Conservation (phyloP, 2,888 invertebrate genomes). For the Lasius fuliginosus region DNA sequence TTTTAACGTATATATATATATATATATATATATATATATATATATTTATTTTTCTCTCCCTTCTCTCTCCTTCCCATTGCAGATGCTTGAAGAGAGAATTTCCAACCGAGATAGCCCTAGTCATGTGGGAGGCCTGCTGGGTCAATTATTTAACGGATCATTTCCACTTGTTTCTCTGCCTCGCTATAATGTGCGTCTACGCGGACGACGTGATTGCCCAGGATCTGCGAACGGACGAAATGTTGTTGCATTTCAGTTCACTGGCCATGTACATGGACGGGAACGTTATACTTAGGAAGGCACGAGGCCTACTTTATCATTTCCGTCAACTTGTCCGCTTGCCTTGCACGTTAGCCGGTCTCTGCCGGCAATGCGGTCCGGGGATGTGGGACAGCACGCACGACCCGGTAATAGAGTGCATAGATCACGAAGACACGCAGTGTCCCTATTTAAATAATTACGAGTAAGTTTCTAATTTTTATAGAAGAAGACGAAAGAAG, state of each 20-base stretch:
- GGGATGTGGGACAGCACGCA: constrained; percentile 98
- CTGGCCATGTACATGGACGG: constrained; percentile 99
- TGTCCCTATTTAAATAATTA: constrained; percentile 86
- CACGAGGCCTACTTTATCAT: constrained; percentile 95
- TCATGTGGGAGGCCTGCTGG: constrained; percentile 99
- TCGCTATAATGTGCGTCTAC: constrained; percentile 97
- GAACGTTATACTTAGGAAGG: constrained; percentile 95
- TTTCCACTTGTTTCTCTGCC: constrained; percentile 97
- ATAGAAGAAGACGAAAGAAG: constrained; percentile 38
- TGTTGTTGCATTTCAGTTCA: constrained; percentile 97
- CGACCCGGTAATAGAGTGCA: constrained; percentile 94
- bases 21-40: background rate
- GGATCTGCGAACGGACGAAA: constrained; percentile 96
- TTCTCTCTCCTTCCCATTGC: constrained; percentile 68
- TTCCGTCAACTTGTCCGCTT: constrained; percentile 95
- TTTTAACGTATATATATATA: background rate
- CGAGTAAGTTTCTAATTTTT: constrained; percentile 66
- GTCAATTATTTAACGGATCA: constrained; percentile 98
- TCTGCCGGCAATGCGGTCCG: constrained; percentile 96
- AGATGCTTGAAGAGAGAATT: constrained; percentile 97
- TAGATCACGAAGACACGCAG: constrained; percentile 90
- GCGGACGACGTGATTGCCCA: constrained; percentile 97
- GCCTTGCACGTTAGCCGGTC: constrained; percentile 95
- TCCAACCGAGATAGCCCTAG: constrained; percentile 94
- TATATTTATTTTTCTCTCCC: background rate